Conservation (phyloP, 2,113 vertebrate genomes). For the Prunella himalayana region DNA sequence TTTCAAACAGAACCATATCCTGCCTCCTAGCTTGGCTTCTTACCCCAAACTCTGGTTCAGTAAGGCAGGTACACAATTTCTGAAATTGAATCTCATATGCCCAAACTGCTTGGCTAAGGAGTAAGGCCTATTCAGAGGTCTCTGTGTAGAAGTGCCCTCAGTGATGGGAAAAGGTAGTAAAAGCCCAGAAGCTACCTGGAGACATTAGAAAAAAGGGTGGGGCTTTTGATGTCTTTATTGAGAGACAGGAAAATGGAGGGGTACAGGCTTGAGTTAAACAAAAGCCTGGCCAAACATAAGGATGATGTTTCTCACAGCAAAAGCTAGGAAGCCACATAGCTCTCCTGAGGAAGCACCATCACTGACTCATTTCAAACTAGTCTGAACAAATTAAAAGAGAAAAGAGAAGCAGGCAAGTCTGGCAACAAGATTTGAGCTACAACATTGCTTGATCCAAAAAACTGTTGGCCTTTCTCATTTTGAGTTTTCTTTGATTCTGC, state of each 20-base stretch:
- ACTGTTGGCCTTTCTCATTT: slow-evolving; percentile 28
- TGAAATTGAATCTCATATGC: not conserved
- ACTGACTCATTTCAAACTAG: slow-evolving; percentile 49
- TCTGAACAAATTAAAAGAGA: slow-evolving; percentile 39
- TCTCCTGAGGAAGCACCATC: not conserved
- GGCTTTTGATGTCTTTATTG: not conserved
- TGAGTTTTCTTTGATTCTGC: slow-evolving; percentile 54
- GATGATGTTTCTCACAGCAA: not conserved
- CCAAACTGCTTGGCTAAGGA: not conserved
- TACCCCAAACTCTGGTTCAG: not conserved
- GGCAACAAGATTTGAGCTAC: slow-evolving; percentile 15
- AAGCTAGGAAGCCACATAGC: not conserved
- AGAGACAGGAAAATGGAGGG: not conserved
- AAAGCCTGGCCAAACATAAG: not conserved
- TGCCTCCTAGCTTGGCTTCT: slow-evolving; percentile 13
- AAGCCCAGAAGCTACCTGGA: not conserved
- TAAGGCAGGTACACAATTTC: slow-evolving; percentile 5
- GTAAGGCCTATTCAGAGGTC: not conserved
- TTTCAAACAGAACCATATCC: slow-evolving; percentile 35
- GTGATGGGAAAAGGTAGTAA: not conserved
- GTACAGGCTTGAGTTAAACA: not conserved
- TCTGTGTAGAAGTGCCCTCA: not conserved
- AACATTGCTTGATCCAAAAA: slow-evolving; percentile 28
- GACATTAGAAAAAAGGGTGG: not conserved
- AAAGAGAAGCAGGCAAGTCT: slow-evolving; percentile 15